Evolutionary conservation across 37 sponge, comb jelly and placozoan species (phyloP), one percentile per base, ranked within the genome.

Genomic region (Eunapius fragilis): DNA sequence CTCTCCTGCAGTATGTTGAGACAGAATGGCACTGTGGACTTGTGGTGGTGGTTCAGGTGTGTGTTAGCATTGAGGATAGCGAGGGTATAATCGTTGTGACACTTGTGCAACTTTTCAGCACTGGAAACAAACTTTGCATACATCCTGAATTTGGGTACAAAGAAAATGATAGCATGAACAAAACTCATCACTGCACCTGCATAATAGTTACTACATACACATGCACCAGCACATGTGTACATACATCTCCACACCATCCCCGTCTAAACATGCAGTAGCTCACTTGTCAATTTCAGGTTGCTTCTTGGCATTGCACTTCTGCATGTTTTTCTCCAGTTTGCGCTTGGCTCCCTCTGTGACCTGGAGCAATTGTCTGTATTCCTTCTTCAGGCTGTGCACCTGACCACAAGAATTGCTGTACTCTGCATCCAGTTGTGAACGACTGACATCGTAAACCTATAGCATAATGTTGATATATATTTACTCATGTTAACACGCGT

Each of bases 21-120:
- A 49, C 76, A 71, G 79, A 91, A 84, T 19, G 95, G 95, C 19
- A 91, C 71, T 45, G 89, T 68, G 25, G 68, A 31, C 58, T 19
- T 25, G 23, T 67, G 80, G n/a, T 71, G 71, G 78, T 88, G 77
- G 38, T 94, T 80, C 12, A 85, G 85, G 37, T 94, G 92, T 4
- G 48, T 31, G 49, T 94, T 91, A 74, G 93, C 95, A 76, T 94
- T 88, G 22, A 68, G n/a, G 11, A 91, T 75, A 34, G 95, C 82
- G 17, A 94, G 70, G 25, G 85, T 68, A 67, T 92, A 95, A 24
- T 92, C 85, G 36, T 95, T 95, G 74, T 95, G 96, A 71, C 91
- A 90, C 35, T 25, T 32, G 80, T 90, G 91, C 67, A 93, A 78
- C 38, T 87, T 75, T 34, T 92, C 85, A 0, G 93, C 77, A 36